These are phyloP conservation scores for Ibidorhyncha struthersii DNA, from an alignment of 2,113 vertebrate species.

Conservation along the genomic window DNA sequence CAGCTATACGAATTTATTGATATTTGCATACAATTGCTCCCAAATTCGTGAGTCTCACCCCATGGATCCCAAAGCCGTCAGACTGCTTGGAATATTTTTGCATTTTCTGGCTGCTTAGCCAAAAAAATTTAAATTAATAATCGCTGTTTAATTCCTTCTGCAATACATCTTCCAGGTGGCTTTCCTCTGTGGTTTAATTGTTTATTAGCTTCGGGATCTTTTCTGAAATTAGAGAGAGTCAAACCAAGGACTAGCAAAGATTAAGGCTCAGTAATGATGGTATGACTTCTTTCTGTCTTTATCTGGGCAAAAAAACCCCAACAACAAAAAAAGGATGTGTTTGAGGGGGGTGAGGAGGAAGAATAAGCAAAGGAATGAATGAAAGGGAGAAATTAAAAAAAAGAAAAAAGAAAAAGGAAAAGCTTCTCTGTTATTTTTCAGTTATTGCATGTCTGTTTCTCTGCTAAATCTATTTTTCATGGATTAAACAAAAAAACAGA, in stretches of 20 bases:
- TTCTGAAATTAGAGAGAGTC: slow-evolving; percentile 8
- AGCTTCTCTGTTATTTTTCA: not conserved
- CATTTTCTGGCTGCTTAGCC: not conserved
- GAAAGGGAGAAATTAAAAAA: not conserved
- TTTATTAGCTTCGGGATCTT: not conserved
- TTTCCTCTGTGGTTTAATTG: slow-evolving; percentile 12
- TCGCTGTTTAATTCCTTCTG: not conserved
- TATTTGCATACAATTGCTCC: not conserved
- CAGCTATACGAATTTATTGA: not conserved
- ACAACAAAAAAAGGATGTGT: not conserved
- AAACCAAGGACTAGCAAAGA: not conserved
- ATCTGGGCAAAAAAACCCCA: accelerated
- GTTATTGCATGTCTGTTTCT: not conserved
- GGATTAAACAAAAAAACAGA: not conserved
- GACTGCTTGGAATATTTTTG: not conserved
- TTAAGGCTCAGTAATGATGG: not conserved
- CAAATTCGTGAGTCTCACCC: not conserved
- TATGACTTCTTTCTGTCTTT: not conserved
- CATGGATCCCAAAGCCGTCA: not conserved
- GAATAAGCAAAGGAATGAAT: not conserved
- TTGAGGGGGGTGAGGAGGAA: not conserved
- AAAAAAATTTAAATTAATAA: not conserved
- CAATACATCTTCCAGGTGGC: slow-evolving; percentile 9
- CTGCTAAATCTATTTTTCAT: not conserved
- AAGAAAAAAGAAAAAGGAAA: not conserved